These are phyloP conservation scores for Trachemys scripta DNA, from an alignment of 2,113 vertebrate species.

Conservation along the genomic window DNA sequence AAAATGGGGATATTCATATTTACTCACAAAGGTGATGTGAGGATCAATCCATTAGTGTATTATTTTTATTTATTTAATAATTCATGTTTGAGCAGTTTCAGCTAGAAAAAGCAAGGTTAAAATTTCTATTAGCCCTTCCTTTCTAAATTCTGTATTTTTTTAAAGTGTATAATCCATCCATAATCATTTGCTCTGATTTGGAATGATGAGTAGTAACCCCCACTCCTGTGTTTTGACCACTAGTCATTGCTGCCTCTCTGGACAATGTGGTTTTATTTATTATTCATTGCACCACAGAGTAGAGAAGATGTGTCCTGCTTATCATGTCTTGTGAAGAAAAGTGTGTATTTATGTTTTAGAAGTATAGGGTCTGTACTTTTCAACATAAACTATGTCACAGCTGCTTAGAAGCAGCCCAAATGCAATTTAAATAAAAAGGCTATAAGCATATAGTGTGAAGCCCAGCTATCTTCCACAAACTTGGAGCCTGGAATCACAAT, in stretches of 20 bases:
- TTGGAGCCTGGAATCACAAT: conserved; percentile 16
- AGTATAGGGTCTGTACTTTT: background rate
- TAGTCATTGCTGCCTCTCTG: background rate
- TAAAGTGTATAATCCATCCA: background rate
- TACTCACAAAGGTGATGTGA: background rate
- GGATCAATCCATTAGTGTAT: background rate
- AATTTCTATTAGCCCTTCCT: background rate
- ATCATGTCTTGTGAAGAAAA: background rate
- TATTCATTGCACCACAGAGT: background rate
- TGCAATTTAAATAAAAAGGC: background rate
- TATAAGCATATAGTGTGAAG: background rate
- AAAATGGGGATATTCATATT: background rate
- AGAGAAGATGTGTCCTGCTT: background rate
- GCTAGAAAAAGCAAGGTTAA: background rate
- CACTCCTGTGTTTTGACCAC: background rate
- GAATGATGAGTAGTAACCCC: background rate
- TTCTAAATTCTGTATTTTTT: background rate
- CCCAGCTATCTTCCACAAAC: background rate
- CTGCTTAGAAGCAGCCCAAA: conserved; percentile 33
- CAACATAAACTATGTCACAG: conserved; percentile 9
- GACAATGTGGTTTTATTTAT: background rate
- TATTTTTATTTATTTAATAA: background rate
- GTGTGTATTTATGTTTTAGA: background rate
- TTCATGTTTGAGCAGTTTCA: background rate
- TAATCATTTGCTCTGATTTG: background rate